Evolutionary conservation across 1,140 invertebrate species (phyloP), one percentile per base, ranked within the genome.

Genomic region (Zaprionus lachaisei): DNA sequence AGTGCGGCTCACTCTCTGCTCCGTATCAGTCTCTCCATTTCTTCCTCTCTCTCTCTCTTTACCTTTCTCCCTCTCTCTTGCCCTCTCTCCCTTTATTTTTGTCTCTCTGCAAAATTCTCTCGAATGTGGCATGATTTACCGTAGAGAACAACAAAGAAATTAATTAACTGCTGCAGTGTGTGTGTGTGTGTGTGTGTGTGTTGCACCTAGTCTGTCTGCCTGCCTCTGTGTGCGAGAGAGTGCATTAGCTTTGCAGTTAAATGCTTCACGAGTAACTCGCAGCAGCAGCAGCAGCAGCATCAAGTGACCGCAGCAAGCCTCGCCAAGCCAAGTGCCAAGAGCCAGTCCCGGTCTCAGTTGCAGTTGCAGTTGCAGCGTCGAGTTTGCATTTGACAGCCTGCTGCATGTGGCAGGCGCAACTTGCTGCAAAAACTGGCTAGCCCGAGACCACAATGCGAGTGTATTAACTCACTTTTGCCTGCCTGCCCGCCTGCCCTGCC

Each of bases 91-190:
- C 15, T 17, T 5, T 22, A 34, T 64, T 57, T 51, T 14, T 41
- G 41, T 26, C 38, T 55, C 61, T 70, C 41, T 64, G 54, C 72
- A 44, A 77, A 87, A 72, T 72, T 83, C 80, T 74, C 63, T 68
- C 51, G 71, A 76, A 84, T 81, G 86, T 69, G 74, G 67, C 79
- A 90, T 90, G 85, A 90, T 90, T 90, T 91, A 90, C 82, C 85
- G 82, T 90, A 91, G 86, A 90, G 68, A 86, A 90, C 85, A 90
- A 90, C 85, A 90, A 90, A 90, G 85, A 90, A 90, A 90, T 90
- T 90, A 90, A 90, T 90, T 86, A 90, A 91, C 85, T 91, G 76
- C 79, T 80, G 79, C 74, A 72, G 86, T 90, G 79, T 89, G 74
- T 77, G 85, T 89, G 72, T 44, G 63, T 62, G 20, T 79, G 47